These are phyloP conservation scores for Standfussiana lucernea DNA, from an alignment of 2,888 invertebrate genomes.

Conservation along the genomic window DNA sequence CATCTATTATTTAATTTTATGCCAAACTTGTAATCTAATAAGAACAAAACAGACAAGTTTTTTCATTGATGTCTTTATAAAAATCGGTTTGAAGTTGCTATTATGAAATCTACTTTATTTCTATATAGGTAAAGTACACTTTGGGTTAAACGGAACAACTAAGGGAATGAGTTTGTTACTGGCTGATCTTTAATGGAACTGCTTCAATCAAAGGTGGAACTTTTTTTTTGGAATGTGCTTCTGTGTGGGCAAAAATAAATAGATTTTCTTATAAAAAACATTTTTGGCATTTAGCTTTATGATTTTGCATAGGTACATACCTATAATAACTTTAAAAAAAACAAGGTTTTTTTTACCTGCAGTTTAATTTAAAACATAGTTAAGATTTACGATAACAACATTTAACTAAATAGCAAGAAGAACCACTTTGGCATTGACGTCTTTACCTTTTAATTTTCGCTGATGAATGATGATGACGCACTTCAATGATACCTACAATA, in stretches of 20 bases:
- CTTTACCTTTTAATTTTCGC: slow-evolving; percentile 12
- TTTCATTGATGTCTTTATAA: background rate
- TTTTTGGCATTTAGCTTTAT: too few relatives aligned
- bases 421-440: slow-evolving; percentile 1
- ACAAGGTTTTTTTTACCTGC: background rate
- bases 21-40: background rate
- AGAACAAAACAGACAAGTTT: background rate
- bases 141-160: background rate
- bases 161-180: background rate
- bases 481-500: background rate
- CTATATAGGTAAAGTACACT: rapidly evolving
- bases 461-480: slow-evolving; percentile 6
- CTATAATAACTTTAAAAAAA: background rate
- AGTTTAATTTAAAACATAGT: background rate
- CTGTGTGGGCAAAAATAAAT: too few relatives aligned
- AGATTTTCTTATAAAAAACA: too few relatives aligned
- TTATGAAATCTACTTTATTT: slow-evolving; percentile 10
- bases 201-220: too few relatives aligned
- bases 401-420: background rate
- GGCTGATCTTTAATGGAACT: too few relatives aligned
- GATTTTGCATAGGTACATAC: background rate
- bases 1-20: background rate
- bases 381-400: background rate
- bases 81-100: background rate
- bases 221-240: too few relatives aligned